Conservation (phyloP, 1,140 invertebrate genomes). For the Polypedilum pembai region DNA sequence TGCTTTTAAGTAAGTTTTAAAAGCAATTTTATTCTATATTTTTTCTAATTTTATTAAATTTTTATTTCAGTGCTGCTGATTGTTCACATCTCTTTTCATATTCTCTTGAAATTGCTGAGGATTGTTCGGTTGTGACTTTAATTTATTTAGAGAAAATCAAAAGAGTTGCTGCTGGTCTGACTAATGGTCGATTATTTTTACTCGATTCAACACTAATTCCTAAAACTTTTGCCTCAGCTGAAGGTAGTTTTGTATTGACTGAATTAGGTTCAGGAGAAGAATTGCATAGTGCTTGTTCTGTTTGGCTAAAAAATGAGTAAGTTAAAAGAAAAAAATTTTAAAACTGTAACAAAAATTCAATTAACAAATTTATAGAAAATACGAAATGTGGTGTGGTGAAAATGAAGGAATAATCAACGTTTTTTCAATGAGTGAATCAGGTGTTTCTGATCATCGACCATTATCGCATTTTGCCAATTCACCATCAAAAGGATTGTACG, state of each 20-base stretch:
- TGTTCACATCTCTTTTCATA: conserved; percentile 52
- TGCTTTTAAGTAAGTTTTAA: conserved; percentile 55
- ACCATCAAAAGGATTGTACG: conserved; percentile 48
- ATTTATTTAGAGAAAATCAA: conserved; percentile 56
- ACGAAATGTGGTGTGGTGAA: conserved; percentile 70
- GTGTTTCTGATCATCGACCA: conserved; percentile 53
- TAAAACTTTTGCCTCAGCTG: conserved; percentile 52
- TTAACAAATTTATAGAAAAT: conserved; percentile 40
- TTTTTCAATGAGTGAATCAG: conserved; percentile 51
- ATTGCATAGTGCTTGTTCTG: conserved; percentile 52
- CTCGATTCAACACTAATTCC: conserved; percentile 54
- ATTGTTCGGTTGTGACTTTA: conserved; percentile 54
- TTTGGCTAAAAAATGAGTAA: conserved; percentile 45
- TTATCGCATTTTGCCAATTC: conserved; percentile 53
- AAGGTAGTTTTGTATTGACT: conserved; percentile 66
- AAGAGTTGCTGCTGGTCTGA: conserved; percentile 62
- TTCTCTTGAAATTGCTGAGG: conserved; percentile 47
- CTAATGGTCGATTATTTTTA: conserved; percentile 69
- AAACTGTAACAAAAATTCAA: not conserved
- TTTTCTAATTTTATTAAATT: not conserved
- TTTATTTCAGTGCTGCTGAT: conserved; percentile 44
- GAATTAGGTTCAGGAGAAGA: conserved; percentile 61
- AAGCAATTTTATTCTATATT: not conserved
- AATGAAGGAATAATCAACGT: conserved; percentile 64
- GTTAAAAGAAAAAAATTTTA: conserved; percentile 31